Percentiles rank a stretch among this genome's conserved stretches.
Evolutionary conservation across 2,888 invertebrate species (phyloP).

Genomic region (Muscina levida): DNA sequence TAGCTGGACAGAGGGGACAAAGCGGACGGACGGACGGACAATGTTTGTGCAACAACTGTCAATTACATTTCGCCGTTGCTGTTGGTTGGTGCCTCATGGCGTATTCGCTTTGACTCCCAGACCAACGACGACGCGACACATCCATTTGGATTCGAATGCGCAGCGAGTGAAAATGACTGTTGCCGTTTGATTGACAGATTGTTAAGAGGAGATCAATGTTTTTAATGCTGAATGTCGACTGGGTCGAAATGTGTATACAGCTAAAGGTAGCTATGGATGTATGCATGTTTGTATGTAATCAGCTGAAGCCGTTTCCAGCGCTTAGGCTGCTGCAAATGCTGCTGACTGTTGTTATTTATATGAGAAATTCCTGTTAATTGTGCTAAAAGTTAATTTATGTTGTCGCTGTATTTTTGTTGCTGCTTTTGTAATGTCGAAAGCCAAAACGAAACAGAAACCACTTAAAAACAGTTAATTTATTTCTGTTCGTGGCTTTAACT

Average conservation of each 20-base stretch:
- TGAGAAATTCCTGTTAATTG: conserved; percentile 66
- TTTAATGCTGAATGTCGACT: conserved; percentile 59
- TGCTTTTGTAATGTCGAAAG: conserved; percentile 30
- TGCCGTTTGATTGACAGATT: conserved; percentile 65
- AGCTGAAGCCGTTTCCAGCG: conserved; percentile 4
- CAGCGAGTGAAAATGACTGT: conserved; percentile 60
- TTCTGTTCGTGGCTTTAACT: conserved; percentile 39
- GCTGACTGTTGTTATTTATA: conserved; percentile 65
- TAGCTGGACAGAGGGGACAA: too few relatives aligned
- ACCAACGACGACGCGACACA: conserved; percentile 35
- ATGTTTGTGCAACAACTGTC: conserved; percentile 66
- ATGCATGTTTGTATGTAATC: conserved; percentile 8
- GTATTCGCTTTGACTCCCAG: not conserved
- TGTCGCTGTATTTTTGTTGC: conserved; percentile 15
- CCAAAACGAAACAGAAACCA: conserved; percentile 33
- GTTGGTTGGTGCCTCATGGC: conserved; percentile 16
- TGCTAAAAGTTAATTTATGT: conserved; percentile 60
- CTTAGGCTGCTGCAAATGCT: conserved; percentile 48
- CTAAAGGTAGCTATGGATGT: too few relatives aligned
- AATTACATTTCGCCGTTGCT: conserved; percentile 57
- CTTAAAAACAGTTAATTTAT: conserved; percentile 57
- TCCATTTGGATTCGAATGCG: conserved; percentile 29
- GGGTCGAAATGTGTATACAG: too few relatives aligned
- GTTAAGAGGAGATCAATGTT: conserved; percentile 66
- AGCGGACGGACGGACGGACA: conserved; percentile 41